Evolutionary conservation across 2,113 vertebrate genomes (phyloP).

Genomic region (Oceanites oceanicus): DNA sequence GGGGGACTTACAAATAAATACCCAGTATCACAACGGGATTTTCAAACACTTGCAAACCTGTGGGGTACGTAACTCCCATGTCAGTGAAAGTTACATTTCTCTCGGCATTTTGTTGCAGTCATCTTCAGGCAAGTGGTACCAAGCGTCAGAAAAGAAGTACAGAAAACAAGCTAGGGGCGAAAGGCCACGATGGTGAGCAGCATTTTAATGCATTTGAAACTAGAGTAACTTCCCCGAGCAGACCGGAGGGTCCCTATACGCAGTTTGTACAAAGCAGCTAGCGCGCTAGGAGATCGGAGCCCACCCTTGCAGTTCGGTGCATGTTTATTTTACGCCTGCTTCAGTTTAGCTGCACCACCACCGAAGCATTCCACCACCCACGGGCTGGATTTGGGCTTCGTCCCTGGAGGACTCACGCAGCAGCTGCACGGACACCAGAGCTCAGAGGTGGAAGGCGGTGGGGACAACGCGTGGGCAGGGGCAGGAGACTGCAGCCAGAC

Average conservation of each 20-base stretch:
- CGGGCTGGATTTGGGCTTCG: not conserved
- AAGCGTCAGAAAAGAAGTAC: not conserved
- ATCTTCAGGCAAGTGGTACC: not conserved
- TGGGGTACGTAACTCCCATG: fast-evolving
- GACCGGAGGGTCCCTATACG: fast-evolving
- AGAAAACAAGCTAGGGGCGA: not conserved
- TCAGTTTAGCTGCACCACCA: not conserved
- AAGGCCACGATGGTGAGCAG: not conserved
- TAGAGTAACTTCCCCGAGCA: not conserved
- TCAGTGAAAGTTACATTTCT: not conserved
- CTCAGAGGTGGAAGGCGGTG: not conserved
- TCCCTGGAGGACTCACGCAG: not conserved
- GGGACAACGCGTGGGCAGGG: not conserved
- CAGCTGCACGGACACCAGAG: not conserved
- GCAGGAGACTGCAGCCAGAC: not conserved
- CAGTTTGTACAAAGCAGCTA: not conserved
- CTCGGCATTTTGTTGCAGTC: not conserved
- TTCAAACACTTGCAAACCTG: not conserved
- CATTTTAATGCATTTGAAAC: not conserved
- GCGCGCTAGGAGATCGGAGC: not conserved
- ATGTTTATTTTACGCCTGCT: not conserved
- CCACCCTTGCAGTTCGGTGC: not conserved
- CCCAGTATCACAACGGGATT: not conserved
- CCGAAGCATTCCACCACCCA: too few species aligned
- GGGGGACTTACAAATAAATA: not conserved